Percentiles rank a stretch among this genome's conserved stretches.
Conservation (phyloP, 2,113 vertebrate species). For the Butastur rufipennis region DNA sequence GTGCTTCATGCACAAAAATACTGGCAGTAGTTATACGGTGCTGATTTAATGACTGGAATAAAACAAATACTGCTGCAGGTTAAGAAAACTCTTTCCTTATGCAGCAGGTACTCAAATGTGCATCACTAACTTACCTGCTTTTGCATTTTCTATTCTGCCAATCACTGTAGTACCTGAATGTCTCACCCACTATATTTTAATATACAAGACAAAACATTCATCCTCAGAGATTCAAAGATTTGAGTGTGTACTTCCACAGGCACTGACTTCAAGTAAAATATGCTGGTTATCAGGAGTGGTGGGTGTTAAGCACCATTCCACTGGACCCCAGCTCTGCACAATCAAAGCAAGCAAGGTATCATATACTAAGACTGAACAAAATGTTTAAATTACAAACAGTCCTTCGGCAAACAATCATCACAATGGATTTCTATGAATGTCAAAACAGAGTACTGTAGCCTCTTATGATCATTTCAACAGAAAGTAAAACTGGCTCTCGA, state of each 20-base stretch:
- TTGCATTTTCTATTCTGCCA: background rate
- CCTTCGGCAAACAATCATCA: background rate
- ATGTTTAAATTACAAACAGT: background rate
- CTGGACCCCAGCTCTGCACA: background rate
- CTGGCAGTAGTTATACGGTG: background rate
- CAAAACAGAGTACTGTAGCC: background rate
- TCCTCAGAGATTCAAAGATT: background rate
- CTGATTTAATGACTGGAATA: background rate
- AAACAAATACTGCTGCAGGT: background rate
- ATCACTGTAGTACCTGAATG: background rate
- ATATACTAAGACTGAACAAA: background rate
- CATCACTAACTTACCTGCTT: background rate
- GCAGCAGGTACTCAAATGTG: background rate
- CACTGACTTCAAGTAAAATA: background rate
- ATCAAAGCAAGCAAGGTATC: background rate
- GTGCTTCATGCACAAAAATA: background rate
- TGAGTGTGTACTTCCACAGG: background rate
- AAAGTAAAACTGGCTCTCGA: background rate
- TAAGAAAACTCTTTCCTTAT: background rate
- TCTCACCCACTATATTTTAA: background rate
- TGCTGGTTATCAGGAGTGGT: background rate
- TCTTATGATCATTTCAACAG: background rate
- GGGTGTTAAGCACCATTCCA: background rate
- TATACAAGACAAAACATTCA: background rate
- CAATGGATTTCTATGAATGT: background rate